Conservation (phyloP, 2,113 vertebrate genomes). For the Strix aluco region DNA sequence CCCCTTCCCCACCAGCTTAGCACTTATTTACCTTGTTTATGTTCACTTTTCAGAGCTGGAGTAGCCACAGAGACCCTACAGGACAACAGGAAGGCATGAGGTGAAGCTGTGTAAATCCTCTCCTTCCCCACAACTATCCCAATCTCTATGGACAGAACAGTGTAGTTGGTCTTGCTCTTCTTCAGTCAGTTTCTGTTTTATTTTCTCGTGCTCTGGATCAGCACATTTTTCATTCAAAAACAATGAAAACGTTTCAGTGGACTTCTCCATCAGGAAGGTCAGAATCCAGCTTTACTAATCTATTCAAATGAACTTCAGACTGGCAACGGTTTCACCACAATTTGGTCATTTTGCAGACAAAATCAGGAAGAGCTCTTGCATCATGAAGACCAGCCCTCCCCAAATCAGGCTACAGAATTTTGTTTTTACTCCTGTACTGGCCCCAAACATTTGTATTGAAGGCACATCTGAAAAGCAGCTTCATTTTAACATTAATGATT, state of each 20-base stretch:
- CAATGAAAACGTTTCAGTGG: neutral
- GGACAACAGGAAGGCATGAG: neutral
- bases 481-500: neutral
- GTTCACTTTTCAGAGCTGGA: neutral
- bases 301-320: neutral
- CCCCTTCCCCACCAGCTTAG: neutral
- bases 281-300: neutral
- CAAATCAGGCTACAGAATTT: neutral
- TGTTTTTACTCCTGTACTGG: neutral
- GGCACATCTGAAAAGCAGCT: neutral
- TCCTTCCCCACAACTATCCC: neutral
- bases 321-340: neutral
- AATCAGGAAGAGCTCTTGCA: neutral
- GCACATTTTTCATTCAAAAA: neutral
- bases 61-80: neutral
- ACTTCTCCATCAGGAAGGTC: neutral
- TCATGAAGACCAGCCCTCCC: neutral
- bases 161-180: neutral
- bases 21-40: neutral
- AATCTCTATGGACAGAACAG: neutral
- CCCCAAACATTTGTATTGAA: neutral
- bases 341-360: neutral
- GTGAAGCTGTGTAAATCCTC: neutral
- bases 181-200: neutral
- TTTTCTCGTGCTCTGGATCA: neutral